These are phyloP conservation scores for Eustalomyia histrio DNA, from an alignment of 2,888 invertebrate genomes.

Conservation along the genomic window DNA sequence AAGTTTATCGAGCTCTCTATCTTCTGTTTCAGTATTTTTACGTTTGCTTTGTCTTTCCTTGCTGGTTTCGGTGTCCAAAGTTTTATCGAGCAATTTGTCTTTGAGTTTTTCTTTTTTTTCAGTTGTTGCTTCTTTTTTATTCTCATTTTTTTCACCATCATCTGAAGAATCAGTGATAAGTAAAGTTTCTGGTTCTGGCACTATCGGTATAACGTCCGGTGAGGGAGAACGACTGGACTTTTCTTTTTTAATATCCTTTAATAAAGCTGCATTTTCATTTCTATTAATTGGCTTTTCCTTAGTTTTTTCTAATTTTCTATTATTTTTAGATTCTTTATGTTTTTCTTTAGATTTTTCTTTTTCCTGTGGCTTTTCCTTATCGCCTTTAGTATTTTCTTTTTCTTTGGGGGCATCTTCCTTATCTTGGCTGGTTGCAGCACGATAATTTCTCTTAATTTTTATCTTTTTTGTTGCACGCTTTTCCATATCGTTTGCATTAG, in stretches of 20 bases:
- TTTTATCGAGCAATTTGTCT: not conserved
- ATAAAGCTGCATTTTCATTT: not conserved
- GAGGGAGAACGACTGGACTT: constrained; percentile 74
- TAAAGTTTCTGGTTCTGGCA: constrained; percentile 80
- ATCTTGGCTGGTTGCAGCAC: constrained; percentile 61
- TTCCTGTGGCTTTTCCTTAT: constrained; percentile 16
- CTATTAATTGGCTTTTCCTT: constrained; percentile 17
- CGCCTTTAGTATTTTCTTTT: constrained; percentile 8
- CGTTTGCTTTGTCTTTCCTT: constrained; percentile 13
- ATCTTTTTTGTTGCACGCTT: constrained; percentile 69
- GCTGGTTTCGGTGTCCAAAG: not conserved
- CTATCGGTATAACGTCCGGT: constrained; percentile 78
- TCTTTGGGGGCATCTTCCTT: constrained; percentile 19
- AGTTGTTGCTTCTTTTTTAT: constrained; percentile 2
- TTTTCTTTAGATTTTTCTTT: constrained; percentile 25
- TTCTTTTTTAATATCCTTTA: constrained; percentile 64
- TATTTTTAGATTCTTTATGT: not conserved
- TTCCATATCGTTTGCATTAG: constrained; percentile 39
- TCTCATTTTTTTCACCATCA: constrained; percentile 69
- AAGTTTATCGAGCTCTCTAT: constrained; percentile 57
- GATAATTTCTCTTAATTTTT: constrained; percentile 77
- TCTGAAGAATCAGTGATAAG: constrained; percentile 81
- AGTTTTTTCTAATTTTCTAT: constrained; percentile 18
- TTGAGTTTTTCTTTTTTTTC: constrained; percentile 2
- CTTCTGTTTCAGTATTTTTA: constrained; percentile 63